Evolutionary conservation across 2,113 vertebrate genomes (phyloP), one percentile per base, ranked within the genome.

Genomic region (Syrmaticus mikado): DNA sequence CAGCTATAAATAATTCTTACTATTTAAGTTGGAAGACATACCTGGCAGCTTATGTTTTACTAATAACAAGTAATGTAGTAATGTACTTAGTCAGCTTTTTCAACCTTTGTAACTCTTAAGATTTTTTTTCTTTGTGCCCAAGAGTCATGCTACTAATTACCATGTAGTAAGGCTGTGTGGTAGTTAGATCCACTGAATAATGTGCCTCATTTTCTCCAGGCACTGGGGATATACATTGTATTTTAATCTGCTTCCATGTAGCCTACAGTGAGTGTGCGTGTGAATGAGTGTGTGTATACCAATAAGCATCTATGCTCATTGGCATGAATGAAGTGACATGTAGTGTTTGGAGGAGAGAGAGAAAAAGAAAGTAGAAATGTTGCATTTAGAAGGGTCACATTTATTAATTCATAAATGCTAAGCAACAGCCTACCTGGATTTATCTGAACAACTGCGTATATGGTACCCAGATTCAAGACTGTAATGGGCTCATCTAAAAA

Each of bases 71-170:
- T 46, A 81, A 78, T 43, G 53, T 15, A 87, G 65, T 46, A 81
- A 78, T 43, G 53, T 15, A 77, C 72, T 85, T 34, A 65, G 52
- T 91, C 95, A 95, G 89, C 87, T 94, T 94, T 97, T 94, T 82
- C n/a, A 83, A n/a, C 27, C 71, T 91, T 83, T 48, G 20, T 60
- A 85, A 68, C 41, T 61, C 68, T 92, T 75, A 80, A 91, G 75
- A 48, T 25, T 43, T 71, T 82, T 82, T 55, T 8, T 43, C 30
- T 87, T 74, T 43, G 3, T 90, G 82, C 93, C 94, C 36, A 0
- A 78, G 46, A 95, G 91, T 72, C 66, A 61, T 81, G 68, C 25
- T 92, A 15, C 70, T 96, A 95, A 96, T 96, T 95, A 92, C 73
- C 86, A 60, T 48, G 58, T 43, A 85, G 84, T 67, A 72, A 86